A percentile compares a stretch with the other conserved stretches of the same genome.
Evolutionary conservation across 2,888 invertebrate genomes (phyloP).

Genomic region (Dryocosmus kuriphilus): DNA sequence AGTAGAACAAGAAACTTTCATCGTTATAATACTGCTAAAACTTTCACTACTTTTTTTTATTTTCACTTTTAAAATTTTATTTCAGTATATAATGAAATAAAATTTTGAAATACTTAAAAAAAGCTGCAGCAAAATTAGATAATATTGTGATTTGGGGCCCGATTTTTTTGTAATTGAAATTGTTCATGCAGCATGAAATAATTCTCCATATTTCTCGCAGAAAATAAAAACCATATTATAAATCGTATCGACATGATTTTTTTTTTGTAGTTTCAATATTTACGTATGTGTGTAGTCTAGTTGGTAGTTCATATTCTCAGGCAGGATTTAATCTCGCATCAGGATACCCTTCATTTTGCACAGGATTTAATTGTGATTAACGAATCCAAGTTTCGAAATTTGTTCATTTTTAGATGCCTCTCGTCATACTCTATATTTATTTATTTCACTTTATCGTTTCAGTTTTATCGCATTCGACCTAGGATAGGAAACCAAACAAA

Average conservation of each 20-base stretch:
- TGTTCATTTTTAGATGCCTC: constrained; percentile 3
- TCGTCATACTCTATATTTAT: neutral
- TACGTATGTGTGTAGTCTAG: neutral
- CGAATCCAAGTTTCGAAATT: constrained; percentile 1
- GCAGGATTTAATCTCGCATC: constrained; percentile 19
- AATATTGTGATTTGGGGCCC: neutral
- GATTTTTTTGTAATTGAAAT: neutral
- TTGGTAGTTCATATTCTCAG: neutral
- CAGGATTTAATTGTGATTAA: constrained; percentile 16
- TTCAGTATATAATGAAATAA: too few relatives aligned
- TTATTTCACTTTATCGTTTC: constrained; percentile 19
- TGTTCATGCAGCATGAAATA: neutral
- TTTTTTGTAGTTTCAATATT: neutral
- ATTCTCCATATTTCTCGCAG: neutral
- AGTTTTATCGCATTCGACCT: constrained; percentile 12
- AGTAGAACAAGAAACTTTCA: too few relatives aligned
- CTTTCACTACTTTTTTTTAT: too few relatives aligned
- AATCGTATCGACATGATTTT: neutral
- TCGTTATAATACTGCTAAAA: too few relatives aligned
- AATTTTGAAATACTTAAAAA: too few relatives aligned
- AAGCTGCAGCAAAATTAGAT: too few relatives aligned
- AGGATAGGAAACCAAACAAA: neutral
- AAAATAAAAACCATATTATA: neutral
- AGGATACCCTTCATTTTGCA: constrained; percentile 12
- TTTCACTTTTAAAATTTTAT: too few relatives aligned